phyloP scores from a whole-genome alignment of 2,797 vertebrate genomes.

The Ispidina picta region DNA sequence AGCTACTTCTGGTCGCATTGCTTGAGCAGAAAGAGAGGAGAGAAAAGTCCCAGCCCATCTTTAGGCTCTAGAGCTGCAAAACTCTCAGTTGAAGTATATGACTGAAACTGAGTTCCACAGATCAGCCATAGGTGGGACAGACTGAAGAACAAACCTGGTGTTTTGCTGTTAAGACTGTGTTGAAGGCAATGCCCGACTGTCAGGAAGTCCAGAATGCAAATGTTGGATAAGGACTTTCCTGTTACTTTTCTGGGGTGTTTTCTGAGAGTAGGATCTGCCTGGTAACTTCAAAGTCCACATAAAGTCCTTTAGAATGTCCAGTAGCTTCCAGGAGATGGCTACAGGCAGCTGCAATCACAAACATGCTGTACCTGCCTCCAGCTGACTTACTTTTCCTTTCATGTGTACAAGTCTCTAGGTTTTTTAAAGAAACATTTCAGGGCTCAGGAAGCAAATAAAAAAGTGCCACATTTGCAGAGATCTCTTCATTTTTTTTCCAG shows the following conservation, averaged over 20 bases:
- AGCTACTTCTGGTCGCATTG: neutral
- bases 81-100: too few species aligned
- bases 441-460: neutral
- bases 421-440: neutral
- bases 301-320: neutral
- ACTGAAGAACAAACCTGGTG: too few species aligned
- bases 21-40: neutral
- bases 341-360: neutral
- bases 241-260: too few species aligned
- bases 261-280: neutral
- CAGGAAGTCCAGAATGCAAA: too few species aligned
- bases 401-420: neutral
- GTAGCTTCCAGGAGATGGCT: neutral
- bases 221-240: too few species aligned
- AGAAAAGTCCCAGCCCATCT: neutral
- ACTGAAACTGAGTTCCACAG: too few species aligned
- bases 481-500: neutral
- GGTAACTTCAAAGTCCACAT: neutral
- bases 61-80: neutral
- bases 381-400: neutral
- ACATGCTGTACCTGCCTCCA: neutral
- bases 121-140: too few species aligned
- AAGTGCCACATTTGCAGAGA: neutral
- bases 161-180: too few species aligned
- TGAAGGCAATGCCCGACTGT: too few species aligned